These are phyloP conservation scores for Butorides virescens DNA, from an alignment of 2,113 vertebrate species.

Conservation along the genomic window DNA sequence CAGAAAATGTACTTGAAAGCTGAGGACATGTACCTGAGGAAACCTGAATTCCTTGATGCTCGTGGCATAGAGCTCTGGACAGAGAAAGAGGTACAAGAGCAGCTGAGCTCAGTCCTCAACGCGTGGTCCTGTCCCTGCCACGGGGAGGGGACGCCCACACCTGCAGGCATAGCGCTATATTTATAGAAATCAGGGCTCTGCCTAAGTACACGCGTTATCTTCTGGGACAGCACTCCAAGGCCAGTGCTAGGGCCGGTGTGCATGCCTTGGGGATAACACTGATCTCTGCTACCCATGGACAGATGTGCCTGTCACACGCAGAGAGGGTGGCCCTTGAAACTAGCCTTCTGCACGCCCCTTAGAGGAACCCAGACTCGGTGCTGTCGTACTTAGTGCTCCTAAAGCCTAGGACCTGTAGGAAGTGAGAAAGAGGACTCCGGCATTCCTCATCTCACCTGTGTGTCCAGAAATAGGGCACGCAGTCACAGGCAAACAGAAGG, in stretches of 20 bases:
- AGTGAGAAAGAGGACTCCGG: not conserved
- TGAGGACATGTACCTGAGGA: constrained; percentile 74
- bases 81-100: constrained; percentile 78
- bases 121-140: not conserved
- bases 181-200: not conserved
- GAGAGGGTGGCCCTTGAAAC: not conserved
- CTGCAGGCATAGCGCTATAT: fast-evolving
- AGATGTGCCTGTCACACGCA: not conserved
- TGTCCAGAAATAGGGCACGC: not conserved
- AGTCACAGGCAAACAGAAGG: not conserved
- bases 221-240: not conserved
- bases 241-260: not conserved
- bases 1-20: constrained; percentile 80
- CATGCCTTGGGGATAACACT: not conserved
- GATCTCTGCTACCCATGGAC: not conserved
- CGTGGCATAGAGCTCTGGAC: constrained; percentile 80
- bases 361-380: not conserved
- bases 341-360: not conserved
- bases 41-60: constrained; percentile 76
- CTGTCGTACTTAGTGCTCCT: not conserved
- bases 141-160: not conserved
- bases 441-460: not conserved
- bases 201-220: fast-evolving
- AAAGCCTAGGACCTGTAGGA: not conserved
- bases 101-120: not conserved